Evolutionary conservation across 2,113 vertebrate genomes (phyloP), one percentile per base, ranked within the genome.

Genomic region (Polyodon spathula): DNA sequence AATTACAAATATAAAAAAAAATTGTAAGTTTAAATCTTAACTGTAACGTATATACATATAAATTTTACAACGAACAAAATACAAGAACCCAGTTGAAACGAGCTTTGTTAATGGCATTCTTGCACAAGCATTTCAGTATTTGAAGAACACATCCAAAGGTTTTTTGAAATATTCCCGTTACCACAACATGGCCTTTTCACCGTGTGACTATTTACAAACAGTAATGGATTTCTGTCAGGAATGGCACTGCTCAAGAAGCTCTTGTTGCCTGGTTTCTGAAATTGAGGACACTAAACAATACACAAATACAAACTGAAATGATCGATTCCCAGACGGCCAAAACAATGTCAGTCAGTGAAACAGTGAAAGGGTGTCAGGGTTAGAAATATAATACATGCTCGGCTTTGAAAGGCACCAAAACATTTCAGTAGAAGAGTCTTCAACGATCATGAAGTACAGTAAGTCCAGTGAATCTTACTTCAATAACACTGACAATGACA

Each of bases 31-130:
- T 59, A 64, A 64, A 64, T 64, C 63, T 64, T 62, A 73, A 75
- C 63, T 80, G 78, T 63, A 64, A 78, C 55, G 76, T 88, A 88
- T 88, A 82, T 88, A 88, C 85, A 86, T 81, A 9, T 3, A 27
- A 69, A 81, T 78, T 84, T 68, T 82, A 84, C 77, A 84, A 84
- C 61, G n/a, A 59, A 70, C 53, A 43, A 56, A 51, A n/a, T n/a
- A n/a, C 68, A 65, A 66, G 48, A 62, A 56, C 43, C 12, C 37
- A 58, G 40, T 46, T 43, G 15, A 63, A 63, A 50, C 27, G 27
- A 3, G 27, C 3, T 27, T 40, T 55, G 16, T 41, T 38, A 58
- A 50, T 43, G 40, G 8, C 12, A 55, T 15, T 48, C 4, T 61
- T 65, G 60, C n/a, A 42, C 37, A 52, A 8, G 11, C 12, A n/a